Evolutionary conservation across 2,113 vertebrate genomes (phyloP), one percentile per base, ranked within the genome.

Genomic region (Tretioscincus oriximinensis): DNA sequence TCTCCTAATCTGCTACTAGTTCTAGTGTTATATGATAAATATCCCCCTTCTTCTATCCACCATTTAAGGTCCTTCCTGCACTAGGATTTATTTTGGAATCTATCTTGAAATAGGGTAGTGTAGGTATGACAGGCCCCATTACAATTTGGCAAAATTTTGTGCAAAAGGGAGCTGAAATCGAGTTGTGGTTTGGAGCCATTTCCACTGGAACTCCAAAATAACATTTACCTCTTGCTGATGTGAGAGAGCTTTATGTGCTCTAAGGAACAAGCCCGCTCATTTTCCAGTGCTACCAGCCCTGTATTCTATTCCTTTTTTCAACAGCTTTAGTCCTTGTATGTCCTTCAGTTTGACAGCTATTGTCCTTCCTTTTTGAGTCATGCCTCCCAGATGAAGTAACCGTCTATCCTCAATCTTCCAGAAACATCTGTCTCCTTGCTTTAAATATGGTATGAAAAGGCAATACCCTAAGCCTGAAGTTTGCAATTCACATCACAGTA

Each of bases 401-500:
- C 28, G 28, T 5, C 79, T 1, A 21, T 16, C 1, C 10, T 24
- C 41, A 51, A n/a, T 54, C 71, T 51, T 54, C 49, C 51, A 72
- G 35, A 45, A 72, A 24, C 24, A 51, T 45, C 8, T 1, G 5
- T 6, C 66, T 64, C 49, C 67, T n/a, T 4, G 61, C 61, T 81
- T 3, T 1, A 0, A 21, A 68, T 7, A 0, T 69, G 67, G 31
- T 8, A 35, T 28, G 49, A 12, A 71, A 41, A 83, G 45, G 49
- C 69, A 71, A 64, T 8, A 75, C 69, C 0, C 1, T 73, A 51
- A 76, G 67, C 64, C 78, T 69, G 1, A 80, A 54, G 75, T 26
- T 60, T 4, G 81, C 24, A 83, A 89, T 87, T 77, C 87, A 2
- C 87, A 45, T 80, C 79, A 41, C 64, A 73, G 35, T 4, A 80